A percentile compares a stretch with the other conserved stretches of the same genome.
phyloP scores from a whole-genome alignment of 2,113 vertebrate genomes.

The Catagonus wagneri region DNA sequence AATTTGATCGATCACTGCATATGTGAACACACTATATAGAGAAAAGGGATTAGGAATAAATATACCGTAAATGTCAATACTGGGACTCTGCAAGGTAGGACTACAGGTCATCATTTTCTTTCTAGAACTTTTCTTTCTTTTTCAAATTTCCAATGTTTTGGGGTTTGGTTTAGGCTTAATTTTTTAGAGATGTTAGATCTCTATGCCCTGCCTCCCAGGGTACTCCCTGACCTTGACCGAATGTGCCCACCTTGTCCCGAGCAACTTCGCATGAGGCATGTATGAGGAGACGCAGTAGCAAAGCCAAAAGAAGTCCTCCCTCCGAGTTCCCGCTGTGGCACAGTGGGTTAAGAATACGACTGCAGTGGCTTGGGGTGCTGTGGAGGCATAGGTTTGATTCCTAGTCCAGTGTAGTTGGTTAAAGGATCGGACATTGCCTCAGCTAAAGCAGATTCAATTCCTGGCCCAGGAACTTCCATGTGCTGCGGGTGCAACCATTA shows the following conservation, averaged over 20 bases:
- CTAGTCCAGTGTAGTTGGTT: too few relatives aligned
- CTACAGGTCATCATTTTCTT: neutral
- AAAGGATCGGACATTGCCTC: too few relatives aligned
- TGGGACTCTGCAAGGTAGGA: neutral
- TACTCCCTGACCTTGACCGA: neutral
- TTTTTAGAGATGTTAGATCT: neutral
- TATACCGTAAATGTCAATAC: neutral
- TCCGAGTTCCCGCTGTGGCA: too few relatives aligned
- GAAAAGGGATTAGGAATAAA: neutral
- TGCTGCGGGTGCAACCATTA: too few relatives aligned
- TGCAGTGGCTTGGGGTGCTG: too few relatives aligned
- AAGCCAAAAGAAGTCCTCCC: neutral
- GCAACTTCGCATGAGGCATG: neutral
- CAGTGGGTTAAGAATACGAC: too few relatives aligned
- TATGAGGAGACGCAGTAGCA: neutral
- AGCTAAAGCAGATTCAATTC: too few relatives aligned
- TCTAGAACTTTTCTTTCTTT: neutral
- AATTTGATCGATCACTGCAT: neutral
- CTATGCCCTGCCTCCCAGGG: neutral
- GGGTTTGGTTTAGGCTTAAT: neutral
- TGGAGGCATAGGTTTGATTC: too few relatives aligned
- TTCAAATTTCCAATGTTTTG: neutral
- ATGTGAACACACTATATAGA: neutral
- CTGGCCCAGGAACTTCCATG: too few relatives aligned
- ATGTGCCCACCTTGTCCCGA: neutral